These are phyloP conservation scores for Cynocephalus volans DNA, from an alignment of 2,113 vertebrate genomes.

Conservation along the genomic window DNA sequence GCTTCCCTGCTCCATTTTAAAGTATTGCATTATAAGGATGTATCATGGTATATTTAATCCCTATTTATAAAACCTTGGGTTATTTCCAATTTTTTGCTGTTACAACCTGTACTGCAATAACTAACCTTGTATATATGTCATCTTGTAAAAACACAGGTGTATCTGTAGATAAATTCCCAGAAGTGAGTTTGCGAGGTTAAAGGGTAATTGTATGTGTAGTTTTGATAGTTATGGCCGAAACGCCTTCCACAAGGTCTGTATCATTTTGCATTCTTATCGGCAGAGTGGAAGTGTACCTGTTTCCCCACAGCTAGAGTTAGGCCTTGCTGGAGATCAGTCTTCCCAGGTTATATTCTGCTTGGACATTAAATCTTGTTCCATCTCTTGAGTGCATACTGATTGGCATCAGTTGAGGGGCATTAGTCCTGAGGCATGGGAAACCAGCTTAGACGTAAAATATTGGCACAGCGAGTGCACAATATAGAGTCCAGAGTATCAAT, in stretches of 20 bases:
- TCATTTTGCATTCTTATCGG: not conserved
- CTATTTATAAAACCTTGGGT: not conserved
- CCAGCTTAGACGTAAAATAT: slow-evolving; percentile 29
- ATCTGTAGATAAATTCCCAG: slow-evolving; percentile 53
- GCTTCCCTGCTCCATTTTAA: slow-evolving; percentile 31
- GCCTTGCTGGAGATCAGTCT: not conserved
- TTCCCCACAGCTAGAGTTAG: not conserved
- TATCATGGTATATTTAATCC: not conserved
- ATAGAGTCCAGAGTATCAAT: slow-evolving; percentile 20
- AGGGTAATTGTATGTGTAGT: not conserved
- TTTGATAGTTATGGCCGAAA: not conserved
- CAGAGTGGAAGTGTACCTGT: not conserved
- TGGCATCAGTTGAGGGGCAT: not conserved
- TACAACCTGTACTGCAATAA: not conserved
- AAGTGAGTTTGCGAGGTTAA: slow-evolving; percentile 29
- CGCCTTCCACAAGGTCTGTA: not conserved
- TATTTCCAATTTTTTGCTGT: slow-evolving; percentile 51
- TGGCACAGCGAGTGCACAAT: not conserved
- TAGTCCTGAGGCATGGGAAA: not conserved
- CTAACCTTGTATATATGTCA: slow-evolving; percentile 10
- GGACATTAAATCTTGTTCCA: not conserved
- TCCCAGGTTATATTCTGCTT: not conserved
- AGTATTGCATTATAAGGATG: not conserved
- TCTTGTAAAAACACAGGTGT: slow-evolving; percentile 4
- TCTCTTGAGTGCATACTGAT: not conserved